Conservation (phyloP, 2,797 vertebrate species). For the Hipposideros larvatus region DNA sequence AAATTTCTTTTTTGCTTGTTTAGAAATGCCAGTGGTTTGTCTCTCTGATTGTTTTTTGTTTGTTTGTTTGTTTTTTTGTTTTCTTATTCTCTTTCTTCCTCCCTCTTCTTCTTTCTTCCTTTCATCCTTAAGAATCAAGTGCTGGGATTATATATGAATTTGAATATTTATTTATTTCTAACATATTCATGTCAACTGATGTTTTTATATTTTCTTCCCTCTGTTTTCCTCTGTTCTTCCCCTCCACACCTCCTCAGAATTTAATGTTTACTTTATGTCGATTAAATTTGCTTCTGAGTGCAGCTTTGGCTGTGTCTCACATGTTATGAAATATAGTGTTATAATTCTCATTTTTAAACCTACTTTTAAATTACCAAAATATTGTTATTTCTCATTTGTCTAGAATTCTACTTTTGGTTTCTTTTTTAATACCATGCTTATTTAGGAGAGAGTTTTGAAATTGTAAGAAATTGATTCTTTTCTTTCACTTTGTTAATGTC, state of each 20-base stretch:
- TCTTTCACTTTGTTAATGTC: not conserved
- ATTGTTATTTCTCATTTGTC: not conserved
- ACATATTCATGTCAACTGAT: not conserved
- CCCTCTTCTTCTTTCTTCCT: not conserved
- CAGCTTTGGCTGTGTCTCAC: not conserved
- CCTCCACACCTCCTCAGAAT: rapidly evolving
- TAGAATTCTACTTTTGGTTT: slow-evolving; percentile 51
- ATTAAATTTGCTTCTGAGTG: not conserved
- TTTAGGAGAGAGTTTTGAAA: not conserved
- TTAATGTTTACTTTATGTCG: not conserved
- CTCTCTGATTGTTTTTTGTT: not conserved
- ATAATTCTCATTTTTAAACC: not conserved
- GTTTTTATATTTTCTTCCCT: not conserved
- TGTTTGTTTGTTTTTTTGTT: too few relatives aligned
- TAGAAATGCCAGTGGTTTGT: not conserved
- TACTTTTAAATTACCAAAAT: slow-evolving; percentile 14
- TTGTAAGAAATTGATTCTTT: not conserved
- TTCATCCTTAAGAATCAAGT: not conserved
- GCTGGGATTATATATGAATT: not conserved
- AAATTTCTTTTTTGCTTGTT: not conserved
- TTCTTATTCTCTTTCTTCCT: not conserved
- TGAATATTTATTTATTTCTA: not conserved
- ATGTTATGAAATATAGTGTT: not conserved
- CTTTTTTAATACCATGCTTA: not conserved
- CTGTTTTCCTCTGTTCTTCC: not conserved